Percentiles rank a stretch among this genome's conserved stretches.
These are phyloP conservation scores for Strix uralensis DNA, from an alignment of 2,113 vertebrate genomes.

Conservation along the genomic window DNA sequence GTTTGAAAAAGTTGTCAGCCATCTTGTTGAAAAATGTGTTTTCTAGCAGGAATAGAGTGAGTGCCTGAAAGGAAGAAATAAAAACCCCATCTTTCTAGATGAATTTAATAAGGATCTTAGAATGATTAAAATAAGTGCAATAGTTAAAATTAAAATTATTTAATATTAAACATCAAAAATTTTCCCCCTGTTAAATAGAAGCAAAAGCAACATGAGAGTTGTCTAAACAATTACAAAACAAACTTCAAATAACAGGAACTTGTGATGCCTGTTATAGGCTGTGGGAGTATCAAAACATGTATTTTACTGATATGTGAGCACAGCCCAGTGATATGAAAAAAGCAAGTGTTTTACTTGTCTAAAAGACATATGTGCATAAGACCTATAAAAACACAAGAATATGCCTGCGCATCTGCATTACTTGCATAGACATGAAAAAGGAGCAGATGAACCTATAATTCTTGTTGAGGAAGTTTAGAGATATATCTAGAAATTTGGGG, in stretches of 20 bases:
- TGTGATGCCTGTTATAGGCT: not conserved
- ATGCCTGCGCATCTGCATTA: not conserved
- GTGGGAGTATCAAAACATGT: not conserved
- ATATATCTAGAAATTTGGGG: not conserved
- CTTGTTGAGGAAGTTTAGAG: not conserved
- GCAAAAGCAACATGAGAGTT: not conserved
- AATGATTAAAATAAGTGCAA: not conserved
- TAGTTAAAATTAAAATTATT: not conserved
- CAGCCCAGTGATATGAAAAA: not conserved
- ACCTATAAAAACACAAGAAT: not conserved
- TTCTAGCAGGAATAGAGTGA: not conserved
- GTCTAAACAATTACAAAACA: not conserved
- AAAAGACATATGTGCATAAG: not conserved
- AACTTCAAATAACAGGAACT: not conserved
- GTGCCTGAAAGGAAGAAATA: not conserved
- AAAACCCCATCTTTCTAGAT: not conserved
- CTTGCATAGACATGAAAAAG: not conserved
- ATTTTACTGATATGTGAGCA: not conserved
- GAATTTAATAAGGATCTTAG: not conserved
- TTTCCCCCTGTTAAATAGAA: not conserved
- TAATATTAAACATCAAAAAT: not conserved
- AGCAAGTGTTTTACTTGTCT: not conserved
- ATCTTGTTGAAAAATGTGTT: slow-evolving; percentile 17
- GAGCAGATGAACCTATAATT: not conserved
- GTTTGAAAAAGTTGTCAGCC: not conserved